phyloP scores from a whole-genome alignment of 2,888 invertebrate species.

The Notodonta ziczac region DNA sequence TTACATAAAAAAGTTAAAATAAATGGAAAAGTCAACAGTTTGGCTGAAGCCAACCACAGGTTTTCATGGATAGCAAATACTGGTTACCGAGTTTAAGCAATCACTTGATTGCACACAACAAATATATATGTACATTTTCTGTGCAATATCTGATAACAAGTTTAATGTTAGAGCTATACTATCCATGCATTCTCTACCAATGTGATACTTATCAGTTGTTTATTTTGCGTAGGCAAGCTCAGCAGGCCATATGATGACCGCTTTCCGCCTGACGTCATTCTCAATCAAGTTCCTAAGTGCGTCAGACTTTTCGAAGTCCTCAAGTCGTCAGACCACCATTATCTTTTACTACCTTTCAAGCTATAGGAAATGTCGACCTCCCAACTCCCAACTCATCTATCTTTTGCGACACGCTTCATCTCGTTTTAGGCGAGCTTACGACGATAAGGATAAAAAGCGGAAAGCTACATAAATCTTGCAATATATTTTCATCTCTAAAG shows the following conservation, averaged over 20 bases:
- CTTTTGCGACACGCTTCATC: neutral
- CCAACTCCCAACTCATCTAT: neutral
- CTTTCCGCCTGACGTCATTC: neutral
- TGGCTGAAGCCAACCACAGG: too few relatives aligned
- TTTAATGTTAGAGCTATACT: too few relatives aligned
- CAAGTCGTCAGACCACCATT: neutral
- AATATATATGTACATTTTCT: too few relatives aligned
- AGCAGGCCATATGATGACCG: neutral
- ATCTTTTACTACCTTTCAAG: neutral
- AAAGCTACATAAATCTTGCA: conserved; percentile 5
- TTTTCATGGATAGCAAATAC: too few relatives aligned
- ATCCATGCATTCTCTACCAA: too few relatives aligned
- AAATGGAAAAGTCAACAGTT: too few relatives aligned
- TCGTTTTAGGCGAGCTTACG: neutral
- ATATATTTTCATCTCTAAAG: conserved; percentile 1
- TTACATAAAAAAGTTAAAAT: too few relatives aligned
- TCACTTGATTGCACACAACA: too few relatives aligned
- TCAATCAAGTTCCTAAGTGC: neutral
- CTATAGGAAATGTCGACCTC: neutral
- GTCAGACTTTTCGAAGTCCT: neutral
- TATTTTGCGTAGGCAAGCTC: too few relatives aligned
- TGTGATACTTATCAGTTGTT: too few relatives aligned
- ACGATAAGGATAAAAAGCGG: neutral
- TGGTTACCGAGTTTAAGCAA: too few relatives aligned
- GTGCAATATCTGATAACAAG: too few relatives aligned